Conservation (phyloP, 2,113 vertebrate species). For the Toxostoma redivivum region DNA sequence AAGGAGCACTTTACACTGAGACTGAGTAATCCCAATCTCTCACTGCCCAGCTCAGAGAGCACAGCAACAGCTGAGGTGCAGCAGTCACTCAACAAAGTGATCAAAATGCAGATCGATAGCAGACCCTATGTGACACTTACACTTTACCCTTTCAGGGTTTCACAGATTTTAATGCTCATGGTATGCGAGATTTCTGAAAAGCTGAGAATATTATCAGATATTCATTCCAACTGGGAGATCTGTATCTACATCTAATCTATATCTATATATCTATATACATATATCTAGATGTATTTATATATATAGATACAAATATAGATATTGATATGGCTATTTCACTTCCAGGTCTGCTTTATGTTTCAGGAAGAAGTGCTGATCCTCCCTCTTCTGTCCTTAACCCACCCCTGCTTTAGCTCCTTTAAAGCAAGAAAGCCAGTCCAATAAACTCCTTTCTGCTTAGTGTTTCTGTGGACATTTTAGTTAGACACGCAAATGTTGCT, state of each 20-base stretch:
- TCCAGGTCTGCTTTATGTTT: neutral
- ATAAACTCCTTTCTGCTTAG: neutral
- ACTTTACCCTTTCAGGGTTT: neutral
- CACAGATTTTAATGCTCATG: neutral
- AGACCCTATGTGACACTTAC: neutral
- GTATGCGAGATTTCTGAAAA: neutral
- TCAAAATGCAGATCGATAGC: conserved; percentile 11
- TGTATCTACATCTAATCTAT: neutral
- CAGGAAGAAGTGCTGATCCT: neutral
- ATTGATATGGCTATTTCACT: neutral
- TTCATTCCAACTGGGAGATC: neutral
- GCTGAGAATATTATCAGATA: neutral
- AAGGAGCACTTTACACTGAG: neutral
- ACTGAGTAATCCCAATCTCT: neutral
- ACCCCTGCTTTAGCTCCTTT: neutral
- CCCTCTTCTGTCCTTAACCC: neutral
- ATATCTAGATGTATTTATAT: too few species aligned
- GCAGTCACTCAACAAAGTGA: neutral
- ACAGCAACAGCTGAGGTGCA: neutral
- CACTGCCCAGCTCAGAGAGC: neutral
- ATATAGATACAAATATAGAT: neutral
- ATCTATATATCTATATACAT: too few species aligned
- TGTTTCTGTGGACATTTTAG: neutral
- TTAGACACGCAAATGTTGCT: neutral
- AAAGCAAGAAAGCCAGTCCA: neutral